Conservation (phyloP, 2,797 vertebrate species). For the Thaleichthys pacificus region DNA sequence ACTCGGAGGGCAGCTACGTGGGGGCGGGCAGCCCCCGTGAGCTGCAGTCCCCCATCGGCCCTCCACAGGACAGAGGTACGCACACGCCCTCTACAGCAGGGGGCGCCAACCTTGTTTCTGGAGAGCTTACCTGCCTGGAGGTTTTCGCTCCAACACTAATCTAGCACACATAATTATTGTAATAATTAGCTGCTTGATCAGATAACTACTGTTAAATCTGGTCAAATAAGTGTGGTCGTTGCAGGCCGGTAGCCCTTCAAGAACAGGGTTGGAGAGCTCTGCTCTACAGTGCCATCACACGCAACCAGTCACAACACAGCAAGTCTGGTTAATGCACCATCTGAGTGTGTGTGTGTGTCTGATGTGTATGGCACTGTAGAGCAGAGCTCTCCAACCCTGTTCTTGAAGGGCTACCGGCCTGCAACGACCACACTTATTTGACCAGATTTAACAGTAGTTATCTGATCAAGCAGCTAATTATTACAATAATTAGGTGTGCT, state of each 20-base stretch:
- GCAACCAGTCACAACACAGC: conserved; percentile 29
- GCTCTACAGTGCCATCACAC: not conserved
- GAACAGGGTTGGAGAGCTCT: too few species aligned
- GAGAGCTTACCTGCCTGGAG: too few species aligned
- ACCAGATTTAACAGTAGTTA: too few species aligned
- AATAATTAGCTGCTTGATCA: too few species aligned
- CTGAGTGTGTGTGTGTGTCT: not conserved
- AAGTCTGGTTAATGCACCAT: not conserved
- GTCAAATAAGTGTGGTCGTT: too few species aligned
- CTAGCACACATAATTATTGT: not conserved
- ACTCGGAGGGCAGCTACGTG: conserved; percentile 93
- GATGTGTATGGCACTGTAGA: not conserved
- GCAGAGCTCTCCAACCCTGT: too few species aligned
- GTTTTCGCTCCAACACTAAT: not conserved
- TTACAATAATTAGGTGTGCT: not conserved
- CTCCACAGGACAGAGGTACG: conserved; percentile 80
- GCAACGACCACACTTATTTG: too few species aligned
- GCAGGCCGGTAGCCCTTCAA: too few species aligned
- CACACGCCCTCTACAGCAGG: not conserved
- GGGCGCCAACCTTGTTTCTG: too few species aligned
- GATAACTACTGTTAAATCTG: too few species aligned
- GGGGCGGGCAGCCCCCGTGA: conserved; percentile 89
- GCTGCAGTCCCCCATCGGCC: conserved; percentile 87
- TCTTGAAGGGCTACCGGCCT: too few species aligned
- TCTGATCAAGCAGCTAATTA: too few species aligned